These are phyloP conservation scores for Myxocyprinus asiaticus DNA, from an alignment of 2,113 vertebrate genomes.

Conservation along the genomic window DNA sequence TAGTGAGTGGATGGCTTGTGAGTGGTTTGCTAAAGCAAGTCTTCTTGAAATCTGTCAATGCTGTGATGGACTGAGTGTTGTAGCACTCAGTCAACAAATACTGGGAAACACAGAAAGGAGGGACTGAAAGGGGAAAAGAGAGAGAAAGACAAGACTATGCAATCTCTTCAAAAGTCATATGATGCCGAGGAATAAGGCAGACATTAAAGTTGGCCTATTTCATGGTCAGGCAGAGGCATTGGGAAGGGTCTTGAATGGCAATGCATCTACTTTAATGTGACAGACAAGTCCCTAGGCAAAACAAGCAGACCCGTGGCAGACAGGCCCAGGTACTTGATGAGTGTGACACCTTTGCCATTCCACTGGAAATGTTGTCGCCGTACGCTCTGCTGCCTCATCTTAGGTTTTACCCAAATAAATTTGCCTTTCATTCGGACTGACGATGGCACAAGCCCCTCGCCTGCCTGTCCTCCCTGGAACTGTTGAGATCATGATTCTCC, in stretches of 20 bases:
- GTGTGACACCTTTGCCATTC: constrained; percentile 78
- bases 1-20: constrained; percentile 41
- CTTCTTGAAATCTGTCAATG: constrained; percentile 59
- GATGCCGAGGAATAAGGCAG: constrained; percentile 73
- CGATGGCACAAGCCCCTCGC: constrained; percentile 60
- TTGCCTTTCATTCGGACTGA: constrained; percentile 74
- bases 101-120: constrained; percentile 47
- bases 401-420: constrained; percentile 77
- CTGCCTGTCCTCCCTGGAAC: constrained; percentile 76
- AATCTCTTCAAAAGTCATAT: constrained; percentile 66
- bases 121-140: not conserved
- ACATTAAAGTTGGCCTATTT: constrained; percentile 84
- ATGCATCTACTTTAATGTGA: constrained; percentile 81
- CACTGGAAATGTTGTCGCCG: constrained; percentile 73
- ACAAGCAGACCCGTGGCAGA: constrained; percentile 69
- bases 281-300: constrained; percentile 81
- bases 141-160: constrained; percentile 65
- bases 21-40: constrained; percentile 52
- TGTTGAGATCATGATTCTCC: constrained; percentile 77
- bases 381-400: constrained; percentile 77
- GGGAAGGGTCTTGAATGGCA: constrained; percentile 77
- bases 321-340: constrained; percentile 80
- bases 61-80: constrained; percentile 44
- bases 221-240: constrained; percentile 76
- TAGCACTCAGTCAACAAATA: constrained; percentile 71